Percentiles rank a stretch among this genome's conserved stretches.
Conservation (phyloP, 2,888 invertebrate species). For the Willowsia nigromaculata region DNA sequence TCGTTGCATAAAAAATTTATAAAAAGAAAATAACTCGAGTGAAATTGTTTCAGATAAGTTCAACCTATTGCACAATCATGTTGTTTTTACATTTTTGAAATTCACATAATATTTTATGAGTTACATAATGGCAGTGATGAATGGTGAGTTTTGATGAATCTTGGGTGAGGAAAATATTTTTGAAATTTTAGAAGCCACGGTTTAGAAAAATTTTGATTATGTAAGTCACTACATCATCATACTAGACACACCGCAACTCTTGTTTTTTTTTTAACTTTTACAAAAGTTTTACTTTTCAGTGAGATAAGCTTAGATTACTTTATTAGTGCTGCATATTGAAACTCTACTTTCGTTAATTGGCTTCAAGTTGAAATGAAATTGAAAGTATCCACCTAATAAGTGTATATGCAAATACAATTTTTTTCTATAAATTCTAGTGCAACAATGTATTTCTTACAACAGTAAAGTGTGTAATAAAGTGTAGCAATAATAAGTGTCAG, state of each 20-base stretch:
- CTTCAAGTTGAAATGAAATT: conserved; percentile 17
- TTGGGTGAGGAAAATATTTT: conserved; percentile 3
- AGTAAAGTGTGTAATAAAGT: not conserved
- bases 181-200: not conserved
- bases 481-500: not conserved
- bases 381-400: not conserved
- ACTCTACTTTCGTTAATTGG: not conserved
- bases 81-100: conserved; percentile 13
- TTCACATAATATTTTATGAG: not conserved
- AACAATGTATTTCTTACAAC: not conserved
- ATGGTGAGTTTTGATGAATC: not conserved
- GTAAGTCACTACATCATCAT: not conserved
- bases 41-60: conserved; percentile 74
- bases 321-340: not conserved
- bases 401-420: not conserved
- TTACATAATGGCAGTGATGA: not conserved
- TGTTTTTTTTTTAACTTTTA: not conserved
- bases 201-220: conserved; percentile 14
- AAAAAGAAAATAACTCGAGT: conserved; percentile 72
- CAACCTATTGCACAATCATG: conserved; percentile 57
- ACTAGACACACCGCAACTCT: not conserved
- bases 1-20: conserved; percentile 67
- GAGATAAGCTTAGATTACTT: not conserved
- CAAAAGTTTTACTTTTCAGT: conserved; percentile 20
- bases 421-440: not conserved